phyloP scores from a whole-genome alignment of 2,888 invertebrate genomes.

The Zele albiditarsus region DNA sequence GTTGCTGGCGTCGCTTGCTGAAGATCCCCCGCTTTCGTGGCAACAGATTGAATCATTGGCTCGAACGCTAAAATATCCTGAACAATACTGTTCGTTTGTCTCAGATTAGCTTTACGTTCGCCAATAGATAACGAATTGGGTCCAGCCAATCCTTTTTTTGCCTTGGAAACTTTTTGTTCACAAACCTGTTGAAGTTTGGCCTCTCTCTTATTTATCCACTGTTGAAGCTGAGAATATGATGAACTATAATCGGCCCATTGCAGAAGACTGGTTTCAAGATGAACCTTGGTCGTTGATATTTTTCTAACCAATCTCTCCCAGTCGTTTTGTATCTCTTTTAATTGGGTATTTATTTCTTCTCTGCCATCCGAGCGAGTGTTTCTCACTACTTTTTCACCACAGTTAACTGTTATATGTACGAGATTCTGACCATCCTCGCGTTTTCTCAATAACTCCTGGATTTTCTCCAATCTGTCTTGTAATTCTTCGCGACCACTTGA shows the following conservation, averaged over 20 bases:
- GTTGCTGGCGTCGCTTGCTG: slow-evolving; percentile 93
- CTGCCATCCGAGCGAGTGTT: slow-evolving; percentile 92
- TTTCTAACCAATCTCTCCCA: slow-evolving; percentile 95
- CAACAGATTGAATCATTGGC: slow-evolving; percentile 96
- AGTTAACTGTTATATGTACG: slow-evolving; percentile 89
- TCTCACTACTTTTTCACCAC: slow-evolving; percentile 90
- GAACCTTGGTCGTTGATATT: slow-evolving; percentile 92
- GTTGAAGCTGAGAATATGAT: slow-evolving; percentile 91
- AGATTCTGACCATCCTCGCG: slow-evolving; percentile 91
- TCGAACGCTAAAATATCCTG: slow-evolving; percentile 98
- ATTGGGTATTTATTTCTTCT: slow-evolving; percentile 88
- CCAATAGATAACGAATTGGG: slow-evolving; percentile 86
- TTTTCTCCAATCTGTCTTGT: slow-evolving; percentile 85
- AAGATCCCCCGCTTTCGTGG: slow-evolving; percentile 93
- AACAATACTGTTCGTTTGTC: slow-evolving; percentile 94
- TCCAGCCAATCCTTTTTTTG: slow-evolving; percentile 85
- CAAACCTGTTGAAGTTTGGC: slow-evolving; percentile 92
- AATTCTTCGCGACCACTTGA: slow-evolving; percentile 87
- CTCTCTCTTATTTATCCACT: slow-evolving; percentile 96
- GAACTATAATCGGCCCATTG: slow-evolving; percentile 98
- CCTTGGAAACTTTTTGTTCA: slow-evolving; percentile 87
- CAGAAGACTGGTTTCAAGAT: slow-evolving; percentile 89
- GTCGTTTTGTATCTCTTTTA: slow-evolving; percentile 92
- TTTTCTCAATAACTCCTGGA: slow-evolving; percentile 85
- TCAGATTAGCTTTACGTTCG: slow-evolving; percentile 89